Evolutionary conservation across 2,113 vertebrate genomes (phyloP).

Genomic region (Oreotrochilus melanogaster): DNA sequence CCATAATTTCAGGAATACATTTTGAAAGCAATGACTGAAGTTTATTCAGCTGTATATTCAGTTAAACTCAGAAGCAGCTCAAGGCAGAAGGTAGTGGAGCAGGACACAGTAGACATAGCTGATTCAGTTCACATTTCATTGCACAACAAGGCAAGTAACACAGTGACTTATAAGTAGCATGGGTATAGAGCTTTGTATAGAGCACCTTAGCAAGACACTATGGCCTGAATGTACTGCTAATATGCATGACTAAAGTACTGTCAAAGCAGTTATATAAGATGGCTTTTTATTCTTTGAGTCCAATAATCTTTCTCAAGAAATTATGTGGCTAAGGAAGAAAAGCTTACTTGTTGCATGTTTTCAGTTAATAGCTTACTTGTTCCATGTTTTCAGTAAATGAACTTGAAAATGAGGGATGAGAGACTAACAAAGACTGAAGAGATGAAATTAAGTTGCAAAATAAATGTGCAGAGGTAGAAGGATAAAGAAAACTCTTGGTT

Average conservation of each 20-base stretch:
- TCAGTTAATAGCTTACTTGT: no score
- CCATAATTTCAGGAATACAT: neutral
- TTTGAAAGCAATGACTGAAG: neutral
- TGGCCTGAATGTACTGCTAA: neutral
- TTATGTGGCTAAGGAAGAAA: neutral
- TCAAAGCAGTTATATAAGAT: neutral
- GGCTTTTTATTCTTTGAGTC: neutral
- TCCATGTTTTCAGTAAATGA: neutral
- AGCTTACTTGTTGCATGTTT: neutral
- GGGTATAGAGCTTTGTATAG: neutral
- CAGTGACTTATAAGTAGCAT: neutral
- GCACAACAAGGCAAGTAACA: neutral
- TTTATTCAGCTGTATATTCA: neutral
- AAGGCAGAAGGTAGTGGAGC: neutral
- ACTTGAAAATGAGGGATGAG: neutral
- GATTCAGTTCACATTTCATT: neutral
- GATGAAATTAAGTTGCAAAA: neutral
- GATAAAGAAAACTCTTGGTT: neutral
- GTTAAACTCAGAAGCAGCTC: neutral
- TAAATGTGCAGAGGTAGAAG: neutral
- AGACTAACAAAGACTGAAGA: neutral
- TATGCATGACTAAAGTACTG: neutral
- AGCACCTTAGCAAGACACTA: neutral
- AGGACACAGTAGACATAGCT: neutral
- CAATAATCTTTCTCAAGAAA: neutral